Percentiles rank a stretch among this genome's conserved stretches.
phyloP scores from a whole-genome alignment of 2,888 invertebrate species.

The Folsomia candida region DNA sequence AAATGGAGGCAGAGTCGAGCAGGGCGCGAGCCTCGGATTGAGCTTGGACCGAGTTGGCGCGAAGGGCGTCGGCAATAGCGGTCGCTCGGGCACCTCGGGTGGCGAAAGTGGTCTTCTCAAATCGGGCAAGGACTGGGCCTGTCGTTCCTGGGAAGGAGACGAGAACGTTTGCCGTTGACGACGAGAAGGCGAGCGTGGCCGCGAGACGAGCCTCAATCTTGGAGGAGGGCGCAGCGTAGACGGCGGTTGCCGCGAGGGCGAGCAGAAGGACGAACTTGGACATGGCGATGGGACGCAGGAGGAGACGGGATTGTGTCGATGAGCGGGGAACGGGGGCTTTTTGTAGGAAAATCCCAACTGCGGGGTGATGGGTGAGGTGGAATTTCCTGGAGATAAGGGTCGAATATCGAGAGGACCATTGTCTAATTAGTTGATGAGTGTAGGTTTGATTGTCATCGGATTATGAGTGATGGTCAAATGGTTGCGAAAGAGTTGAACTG shows the following conservation, averaged over 20 bases:
- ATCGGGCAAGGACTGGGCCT: background rate
- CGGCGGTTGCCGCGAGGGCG: background rate
- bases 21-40: background rate
- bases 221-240: background rate
- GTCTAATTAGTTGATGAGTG: too few species aligned
- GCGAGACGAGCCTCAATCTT: background rate
- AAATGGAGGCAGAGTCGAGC: background rate
- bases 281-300: background rate
- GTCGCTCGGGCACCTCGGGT: conserved; percentile 3
- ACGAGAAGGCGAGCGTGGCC: background rate
- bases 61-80: background rate
- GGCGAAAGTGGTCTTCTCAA: background rate
- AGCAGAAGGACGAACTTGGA: background rate
- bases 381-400: background rate
- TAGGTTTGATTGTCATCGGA: too few species aligned
- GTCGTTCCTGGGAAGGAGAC: background rate
- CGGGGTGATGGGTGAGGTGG: background rate
- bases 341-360: background rate
- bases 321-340: background rate
- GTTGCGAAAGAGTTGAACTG: too few species aligned
- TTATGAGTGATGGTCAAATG: too few species aligned
- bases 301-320: background rate
- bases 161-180: background rate
- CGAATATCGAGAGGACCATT: too few species aligned
- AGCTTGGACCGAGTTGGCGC: background rate